Base-by-base conservation (phyloP, 1,140 invertebrate species). In the Probaryconus sp. region DNA sequence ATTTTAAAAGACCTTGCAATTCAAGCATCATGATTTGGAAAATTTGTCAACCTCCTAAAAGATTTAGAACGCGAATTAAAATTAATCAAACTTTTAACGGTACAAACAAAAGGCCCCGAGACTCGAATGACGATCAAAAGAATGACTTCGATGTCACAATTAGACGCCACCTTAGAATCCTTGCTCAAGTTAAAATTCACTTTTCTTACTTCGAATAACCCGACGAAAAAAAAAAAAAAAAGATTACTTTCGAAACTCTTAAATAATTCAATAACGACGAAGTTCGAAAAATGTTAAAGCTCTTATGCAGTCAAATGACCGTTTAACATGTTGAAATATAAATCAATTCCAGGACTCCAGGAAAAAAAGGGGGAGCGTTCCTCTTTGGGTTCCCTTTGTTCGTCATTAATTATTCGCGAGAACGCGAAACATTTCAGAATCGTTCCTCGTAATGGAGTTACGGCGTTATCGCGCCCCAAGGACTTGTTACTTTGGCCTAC, bases 401-500 rank as follows among this genome's bases (percentile, higher is more conserved):
- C n/a, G n/a, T 30, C 42, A 35, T 58, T 35, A 58, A 58, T 45
- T 58, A 58, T 58, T 47, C 26, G 16, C 38, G n/a, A 31, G 26
- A n/a, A n/a, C 30, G 11, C 13, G 10, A 28, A 11, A 17, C 16
- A 11, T 11, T 47, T 18, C 11, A 24, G 31, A 42, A 48, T 48
- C 24, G 17, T 50, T 63, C 5, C 14, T 17, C 11, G 16, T 53
- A 43, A 37, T 45, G 13, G 30, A 10, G 31, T 21, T 18, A 26
- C 35, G 10, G 31, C 48, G 55, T 55, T 40, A 67, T 47, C 2
- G 35, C 2, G 5, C 40, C 14, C 18, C 16, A 1, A 38, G 13
- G 28, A 55, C 11, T 42, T 38, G 17, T 56, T 50, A 13, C n/a
- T 31, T 21, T 18, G 7, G 11, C 51, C 53, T 79, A 93, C 93